Conservation (phyloP, 1,140 invertebrate genomes). For the Drosophila guanche region DNA sequence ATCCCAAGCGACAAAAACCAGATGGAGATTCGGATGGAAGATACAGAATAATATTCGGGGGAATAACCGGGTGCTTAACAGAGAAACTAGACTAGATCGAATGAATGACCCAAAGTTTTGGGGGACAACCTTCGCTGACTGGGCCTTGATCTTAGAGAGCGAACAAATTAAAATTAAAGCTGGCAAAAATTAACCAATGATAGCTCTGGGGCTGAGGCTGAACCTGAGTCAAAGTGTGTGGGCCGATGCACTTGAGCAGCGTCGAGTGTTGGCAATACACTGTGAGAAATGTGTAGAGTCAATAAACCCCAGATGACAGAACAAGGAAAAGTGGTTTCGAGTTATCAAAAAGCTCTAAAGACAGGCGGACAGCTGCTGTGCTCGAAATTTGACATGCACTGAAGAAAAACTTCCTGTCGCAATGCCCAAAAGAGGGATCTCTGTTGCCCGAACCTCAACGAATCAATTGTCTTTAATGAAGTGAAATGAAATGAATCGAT, state of each 20-base stretch:
- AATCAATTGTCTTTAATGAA: conserved; percentile 77
- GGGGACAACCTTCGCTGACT: conserved; percentile 7
- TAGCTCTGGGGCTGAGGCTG: conserved; percentile 30
- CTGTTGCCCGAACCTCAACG: conserved; percentile 17
- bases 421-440: background rate
- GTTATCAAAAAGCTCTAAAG: too few relatives aligned
- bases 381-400: conserved; percentile 4
- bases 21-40: background rate
- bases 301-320: conserved; percentile 8
- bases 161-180: conserved; percentile 21
- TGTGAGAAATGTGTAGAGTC: conserved; percentile 29
- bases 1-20: conserved; percentile 17
- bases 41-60: background rate
- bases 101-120: too few relatives aligned
- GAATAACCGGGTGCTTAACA: conserved; percentile 18
- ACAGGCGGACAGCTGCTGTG: background rate
- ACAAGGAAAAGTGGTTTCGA: conserved; percentile 1
- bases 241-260: conserved; percentile 66
- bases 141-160: conserved; percentile 55
- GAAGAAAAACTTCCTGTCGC: conserved; percentile 1
- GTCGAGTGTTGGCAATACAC: conserved; percentile 16
- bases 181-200: conserved; percentile 34
- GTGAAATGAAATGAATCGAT: conserved; percentile 80
- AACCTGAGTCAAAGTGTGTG: conserved; percentile 34
- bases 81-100: conserved; percentile 34